These are phyloP conservation scores for Alauda arvensis DNA, from an alignment of 2,797 vertebrate genomes.

Conservation along the genomic window DNA sequence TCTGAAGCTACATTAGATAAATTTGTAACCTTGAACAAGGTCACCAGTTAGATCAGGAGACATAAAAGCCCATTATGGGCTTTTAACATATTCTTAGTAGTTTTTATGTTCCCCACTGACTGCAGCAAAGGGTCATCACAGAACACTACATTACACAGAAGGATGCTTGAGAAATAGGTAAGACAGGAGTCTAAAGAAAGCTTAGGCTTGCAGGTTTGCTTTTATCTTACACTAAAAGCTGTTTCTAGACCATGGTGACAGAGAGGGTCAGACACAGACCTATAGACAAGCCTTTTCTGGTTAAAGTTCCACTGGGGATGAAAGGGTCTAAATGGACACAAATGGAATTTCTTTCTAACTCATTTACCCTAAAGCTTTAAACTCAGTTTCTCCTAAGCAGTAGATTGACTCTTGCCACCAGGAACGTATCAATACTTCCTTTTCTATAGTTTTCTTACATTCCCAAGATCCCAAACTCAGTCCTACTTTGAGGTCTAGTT, in stretches of 20 bases:
- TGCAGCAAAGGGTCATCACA: neutral
- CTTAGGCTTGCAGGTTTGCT: neutral
- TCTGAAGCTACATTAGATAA: neutral
- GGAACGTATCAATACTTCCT: neutral
- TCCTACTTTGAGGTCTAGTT: neutral
- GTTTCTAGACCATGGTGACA: fast-evolving
- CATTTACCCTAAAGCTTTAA: neutral
- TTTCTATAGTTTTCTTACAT: neutral
- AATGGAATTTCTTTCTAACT: neutral
- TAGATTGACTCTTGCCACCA: neutral
- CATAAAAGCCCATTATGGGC: neutral
- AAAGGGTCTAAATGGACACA: neutral
- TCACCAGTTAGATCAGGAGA: neutral
- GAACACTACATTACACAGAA: neutral
- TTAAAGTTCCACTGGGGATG: neutral
- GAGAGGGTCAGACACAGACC: neutral
- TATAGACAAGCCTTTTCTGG: neutral
- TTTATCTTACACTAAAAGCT: neutral
- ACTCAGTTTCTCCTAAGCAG: neutral
- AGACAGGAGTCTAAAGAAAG: neutral
- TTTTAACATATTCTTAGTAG: neutral
- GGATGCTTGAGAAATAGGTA: neutral
- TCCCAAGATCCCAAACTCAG: neutral
- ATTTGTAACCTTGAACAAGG: neutral
- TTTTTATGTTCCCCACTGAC: neutral